These are phyloP conservation scores for Pangasianodon hypophthalmus DNA, from an alignment of 2,113 vertebrate species.

Conservation along the genomic window DNA sequence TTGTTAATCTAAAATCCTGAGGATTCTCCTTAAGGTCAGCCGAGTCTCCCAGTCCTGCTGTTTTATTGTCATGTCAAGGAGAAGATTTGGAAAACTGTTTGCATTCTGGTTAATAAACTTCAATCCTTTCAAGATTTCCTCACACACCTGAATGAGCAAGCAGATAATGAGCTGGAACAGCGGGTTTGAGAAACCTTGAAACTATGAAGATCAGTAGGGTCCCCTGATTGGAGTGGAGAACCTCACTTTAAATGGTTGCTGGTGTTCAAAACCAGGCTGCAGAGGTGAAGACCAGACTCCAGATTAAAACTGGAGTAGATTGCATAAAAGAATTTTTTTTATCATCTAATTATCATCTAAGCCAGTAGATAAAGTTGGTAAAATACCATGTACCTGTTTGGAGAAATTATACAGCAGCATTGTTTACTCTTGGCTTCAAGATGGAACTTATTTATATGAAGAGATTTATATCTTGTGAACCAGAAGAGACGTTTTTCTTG, in stretches of 20 bases:
- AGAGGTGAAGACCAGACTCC: background rate
- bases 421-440: background rate
- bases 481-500: background rate
- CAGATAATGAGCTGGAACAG: background rate
- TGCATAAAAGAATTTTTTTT: background rate
- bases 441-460: background rate
- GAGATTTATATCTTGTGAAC: background rate
- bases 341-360: background rate
- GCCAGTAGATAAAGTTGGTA: background rate
- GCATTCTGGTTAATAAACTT: background rate
- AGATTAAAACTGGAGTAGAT: background rate
- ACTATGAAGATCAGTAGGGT: background rate
- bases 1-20: background rate
- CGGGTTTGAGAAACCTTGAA: background rate
- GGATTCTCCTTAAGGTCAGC: background rate
- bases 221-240: background rate
- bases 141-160: background rate
- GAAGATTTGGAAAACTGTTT: background rate
- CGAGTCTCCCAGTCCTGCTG: background rate
- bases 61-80: background rate
- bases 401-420: background rate
- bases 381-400: background rate
- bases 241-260: background rate
- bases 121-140: background rate
- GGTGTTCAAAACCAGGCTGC: background rate